Evolutionary conservation across 2,888 invertebrate genomes (phyloP), one percentile per base, ranked within the genome.

Genomic region (Trichacis sp.): DNA sequence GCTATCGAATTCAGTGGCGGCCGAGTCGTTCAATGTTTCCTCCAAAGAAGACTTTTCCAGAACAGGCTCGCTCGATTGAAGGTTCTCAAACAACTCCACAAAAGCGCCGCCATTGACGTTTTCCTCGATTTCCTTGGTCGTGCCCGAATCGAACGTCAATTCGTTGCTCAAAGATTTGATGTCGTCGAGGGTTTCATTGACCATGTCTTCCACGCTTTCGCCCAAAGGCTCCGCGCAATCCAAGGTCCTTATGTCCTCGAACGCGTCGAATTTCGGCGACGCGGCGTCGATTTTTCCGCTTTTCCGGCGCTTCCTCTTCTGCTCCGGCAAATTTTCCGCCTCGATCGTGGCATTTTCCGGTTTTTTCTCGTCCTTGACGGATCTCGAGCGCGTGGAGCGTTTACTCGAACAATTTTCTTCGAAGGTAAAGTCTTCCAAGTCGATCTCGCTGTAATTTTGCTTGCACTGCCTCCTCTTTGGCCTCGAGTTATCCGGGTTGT

Each of bases 1-100:
- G 12, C 74, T 76, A 20, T 79, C 77, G 14, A 77, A 78, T 47
- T 74, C 77, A 0, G 63, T 51, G 2, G 50, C 64, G 12, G 40
- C 40, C 1, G 56, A 54, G 4, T 74, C 58, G 14, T 54, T 70
- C 11, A 56, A 29, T 0, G 33, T 15, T 4, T 45, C 51, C n/a
- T 45, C 46, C 17, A 38, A 51, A 8, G 57, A 46, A 5, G 9
- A n/a, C 14, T 20, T 12, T 3, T 17, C 52, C 9, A 49, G 6
- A 1, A 20, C 42, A 0, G 56, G 52, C 1, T 50, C 49, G 38
- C 29, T 8, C 8, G 50, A 48, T 20, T 47, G 9, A 17, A 48
- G 24, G 15, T 48, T 33, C 17, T 48, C 48, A 8, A 48, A 18
- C 19, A 29, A 18, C 1, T n/a, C 12, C 14, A 40, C 40, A 14